These are phyloP conservation scores for Ochropacha duplaris DNA, from an alignment of 2,888 invertebrate species.

Conservation along the genomic window DNA sequence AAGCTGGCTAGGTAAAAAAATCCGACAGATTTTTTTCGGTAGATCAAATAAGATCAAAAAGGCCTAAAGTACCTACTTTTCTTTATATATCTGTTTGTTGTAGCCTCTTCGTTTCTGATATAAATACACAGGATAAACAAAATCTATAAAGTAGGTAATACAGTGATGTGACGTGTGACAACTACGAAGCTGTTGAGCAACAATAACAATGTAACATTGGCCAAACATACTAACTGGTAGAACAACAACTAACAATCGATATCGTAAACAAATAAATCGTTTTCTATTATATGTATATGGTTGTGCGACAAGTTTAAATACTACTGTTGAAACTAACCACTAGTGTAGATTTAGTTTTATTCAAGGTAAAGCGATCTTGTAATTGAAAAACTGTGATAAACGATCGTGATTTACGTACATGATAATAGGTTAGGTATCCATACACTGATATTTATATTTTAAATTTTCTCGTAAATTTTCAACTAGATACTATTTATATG, in stretches of 20 bases:
- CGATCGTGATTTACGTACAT: not conserved
- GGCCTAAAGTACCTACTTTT: too few relatives aligned
- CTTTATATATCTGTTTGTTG: not conserved
- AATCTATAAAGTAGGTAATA: too few relatives aligned
- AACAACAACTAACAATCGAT: not conserved
- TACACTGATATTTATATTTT: too few relatives aligned
- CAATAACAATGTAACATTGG: slow-evolving; percentile 26
- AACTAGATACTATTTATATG: too few relatives aligned
- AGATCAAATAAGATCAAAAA: too few relatives aligned
- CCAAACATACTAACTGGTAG: slow-evolving; percentile 10
- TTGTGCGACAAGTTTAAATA: not conserved
- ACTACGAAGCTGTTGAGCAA: slow-evolving; percentile 14
- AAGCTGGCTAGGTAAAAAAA: too few relatives aligned
- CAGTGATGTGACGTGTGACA: not conserved
- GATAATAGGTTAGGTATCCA: not conserved
- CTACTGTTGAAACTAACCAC: not conserved
- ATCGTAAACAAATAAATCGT: not conserved
- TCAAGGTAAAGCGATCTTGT: not conserved
- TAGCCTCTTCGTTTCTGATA: too few relatives aligned
- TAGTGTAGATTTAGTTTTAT: not conserved
- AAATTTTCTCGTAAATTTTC: too few relatives aligned
- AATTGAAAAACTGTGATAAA: not conserved
- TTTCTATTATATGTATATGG: not conserved
- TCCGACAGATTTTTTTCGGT: too few relatives aligned
- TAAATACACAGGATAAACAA: too few relatives aligned